Conservation (phyloP, 2,888 invertebrate species). For the Dasysyrphus albostriatus region DNA sequence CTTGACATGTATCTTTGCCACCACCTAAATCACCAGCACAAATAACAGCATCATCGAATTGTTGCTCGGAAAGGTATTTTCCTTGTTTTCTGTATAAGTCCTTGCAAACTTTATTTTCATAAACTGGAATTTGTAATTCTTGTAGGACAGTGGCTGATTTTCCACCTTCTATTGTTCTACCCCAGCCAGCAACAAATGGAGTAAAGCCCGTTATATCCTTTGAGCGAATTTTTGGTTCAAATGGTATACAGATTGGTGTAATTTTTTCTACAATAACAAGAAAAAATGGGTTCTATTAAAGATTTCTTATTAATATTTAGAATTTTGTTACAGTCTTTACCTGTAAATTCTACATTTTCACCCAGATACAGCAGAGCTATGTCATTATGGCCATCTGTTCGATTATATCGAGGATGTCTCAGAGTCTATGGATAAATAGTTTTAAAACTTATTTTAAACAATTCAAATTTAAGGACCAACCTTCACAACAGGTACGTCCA, state of each 20-base stretch:
- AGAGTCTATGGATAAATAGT: constrained; percentile 76
- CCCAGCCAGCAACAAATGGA: constrained; percentile 90
- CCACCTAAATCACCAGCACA: constrained; percentile 82
- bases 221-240: constrained; percentile 84
- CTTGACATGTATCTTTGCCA: constrained; percentile 83
- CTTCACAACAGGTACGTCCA: constrained; percentile 86
- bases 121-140: constrained; percentile 89
- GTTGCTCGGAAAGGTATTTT: constrained; percentile 79
- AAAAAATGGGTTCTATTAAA: constrained; percentile 17
- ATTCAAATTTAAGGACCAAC: constrained; percentile 78
- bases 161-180: constrained; percentile 84
- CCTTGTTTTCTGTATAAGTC: constrained; percentile 79
- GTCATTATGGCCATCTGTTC: constrained; percentile 87
- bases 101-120: constrained; percentile 86
- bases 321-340: constrained; percentile 82
- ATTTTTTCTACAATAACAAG: constrained; percentile 86
- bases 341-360: constrained; percentile 85
- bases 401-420: constrained; percentile 79
- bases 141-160: constrained; percentile 87
- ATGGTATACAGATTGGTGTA: constrained; percentile 91
- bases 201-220: constrained; percentile 85
- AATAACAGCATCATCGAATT: constrained; percentile 81
- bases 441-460: not conserved
- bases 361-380: constrained; percentile 90
- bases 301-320: not conserved